Percentiles rank a stretch among this genome's conserved stretches.
phyloP scores from a whole-genome alignment of 2,797 vertebrate species.

The Antrozous pallidus region DNA sequence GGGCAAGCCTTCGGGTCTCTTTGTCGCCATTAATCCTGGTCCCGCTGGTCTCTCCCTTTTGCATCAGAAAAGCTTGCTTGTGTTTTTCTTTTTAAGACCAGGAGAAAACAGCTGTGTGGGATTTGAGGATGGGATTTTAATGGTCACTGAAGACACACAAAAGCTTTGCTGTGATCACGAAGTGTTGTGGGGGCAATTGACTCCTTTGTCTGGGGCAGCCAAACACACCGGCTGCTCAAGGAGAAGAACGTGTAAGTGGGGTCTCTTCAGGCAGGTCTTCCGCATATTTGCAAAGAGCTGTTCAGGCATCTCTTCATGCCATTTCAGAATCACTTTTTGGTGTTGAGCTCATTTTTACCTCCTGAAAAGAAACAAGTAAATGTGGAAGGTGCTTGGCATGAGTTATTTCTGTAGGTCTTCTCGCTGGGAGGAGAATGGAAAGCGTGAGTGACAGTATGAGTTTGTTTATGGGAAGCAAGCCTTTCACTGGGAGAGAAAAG shows the following conservation, averaged over 20 bases:
- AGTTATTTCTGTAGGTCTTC: slow-evolving; percentile 19
- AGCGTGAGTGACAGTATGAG: background rate
- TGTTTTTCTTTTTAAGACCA: slow-evolving; percentile 83
- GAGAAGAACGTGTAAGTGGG: slow-evolving; percentile 72
- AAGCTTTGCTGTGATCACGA: slow-evolving; percentile 87
- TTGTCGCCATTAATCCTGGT: slow-evolving; percentile 94
- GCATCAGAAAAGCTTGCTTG: slow-evolving; percentile 96
- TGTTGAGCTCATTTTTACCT: slow-evolving; percentile 52
- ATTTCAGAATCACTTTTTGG: slow-evolving; percentile 43
- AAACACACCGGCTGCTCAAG: slow-evolving; percentile 85
- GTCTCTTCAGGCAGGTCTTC: slow-evolving; percentile 67
- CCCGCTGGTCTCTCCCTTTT: slow-evolving; percentile 82
- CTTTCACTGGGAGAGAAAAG: slow-evolving; percentile 44
- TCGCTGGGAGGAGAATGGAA: background rate
- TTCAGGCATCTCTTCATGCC: slow-evolving; percentile 5
- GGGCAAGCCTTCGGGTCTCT: slow-evolving; percentile 93
- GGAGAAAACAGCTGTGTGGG: slow-evolving; percentile 89
- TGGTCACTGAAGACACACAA: slow-evolving; percentile 93
- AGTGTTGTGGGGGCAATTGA: slow-evolving; percentile 91
- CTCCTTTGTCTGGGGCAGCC: slow-evolving; percentile 87
- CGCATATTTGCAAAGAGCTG: slow-evolving; percentile 38
- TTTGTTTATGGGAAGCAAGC: slow-evolving; percentile 23
- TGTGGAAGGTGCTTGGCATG: slow-evolving; percentile 6
- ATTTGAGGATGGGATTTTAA: slow-evolving; percentile 90
- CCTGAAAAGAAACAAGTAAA: slow-evolving; percentile 52